Evolutionary conservation across 2,113 vertebrate species (phyloP).

Genomic region (Pteruthius melanotis): DNA sequence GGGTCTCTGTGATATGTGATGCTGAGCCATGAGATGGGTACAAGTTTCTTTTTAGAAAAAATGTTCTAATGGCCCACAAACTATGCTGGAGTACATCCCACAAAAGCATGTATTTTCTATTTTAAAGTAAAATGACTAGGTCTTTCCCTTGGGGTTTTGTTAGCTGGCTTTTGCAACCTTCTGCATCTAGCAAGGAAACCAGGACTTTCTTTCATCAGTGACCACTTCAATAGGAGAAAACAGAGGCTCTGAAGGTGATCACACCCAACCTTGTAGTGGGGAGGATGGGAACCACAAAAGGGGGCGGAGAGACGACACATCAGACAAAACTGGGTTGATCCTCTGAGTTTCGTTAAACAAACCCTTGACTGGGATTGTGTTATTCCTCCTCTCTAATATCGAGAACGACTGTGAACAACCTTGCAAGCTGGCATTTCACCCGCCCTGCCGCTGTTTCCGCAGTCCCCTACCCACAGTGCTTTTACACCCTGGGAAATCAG

Average conservation of each 20-base stretch:
- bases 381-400: neutral
- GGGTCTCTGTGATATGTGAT: neutral
- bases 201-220: neutral
- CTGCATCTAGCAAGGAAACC: neutral
- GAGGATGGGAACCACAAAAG: neutral
- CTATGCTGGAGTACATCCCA: neutral
- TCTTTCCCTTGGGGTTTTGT: neutral
- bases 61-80: neutral
- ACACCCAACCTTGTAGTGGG: neutral
- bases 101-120: neutral
- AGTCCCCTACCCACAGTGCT: neutral
- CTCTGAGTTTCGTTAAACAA: neutral
- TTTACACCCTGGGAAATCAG: constrained; percentile 24
- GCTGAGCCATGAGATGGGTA: neutral
- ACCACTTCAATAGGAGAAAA: neutral
- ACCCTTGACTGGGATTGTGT: neutral
- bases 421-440: neutral
- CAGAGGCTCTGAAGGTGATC: neutral
- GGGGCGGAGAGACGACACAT: accelerated
- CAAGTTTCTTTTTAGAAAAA: neutral
- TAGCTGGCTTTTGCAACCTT: neutral
- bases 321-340: neutral
- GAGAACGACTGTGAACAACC: neutral
- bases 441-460: neutral
- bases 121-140: neutral